Conservation (phyloP, 2,888 invertebrate genomes). For the Drosophila prolongata region DNA sequence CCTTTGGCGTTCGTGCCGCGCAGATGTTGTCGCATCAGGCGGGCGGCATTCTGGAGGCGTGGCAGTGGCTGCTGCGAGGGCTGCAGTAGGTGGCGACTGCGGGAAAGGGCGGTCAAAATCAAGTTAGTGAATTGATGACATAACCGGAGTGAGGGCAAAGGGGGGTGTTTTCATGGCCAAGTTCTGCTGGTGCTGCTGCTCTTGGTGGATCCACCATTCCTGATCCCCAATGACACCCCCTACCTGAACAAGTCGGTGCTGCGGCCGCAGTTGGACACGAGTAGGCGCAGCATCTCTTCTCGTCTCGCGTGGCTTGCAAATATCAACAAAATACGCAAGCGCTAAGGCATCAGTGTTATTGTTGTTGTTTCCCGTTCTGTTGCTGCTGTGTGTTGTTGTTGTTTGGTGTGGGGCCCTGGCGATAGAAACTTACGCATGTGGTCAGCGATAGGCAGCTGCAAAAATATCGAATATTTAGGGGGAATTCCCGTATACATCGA, state of each 20-base stretch:
- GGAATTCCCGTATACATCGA: background rate
- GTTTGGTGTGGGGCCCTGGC: background rate
- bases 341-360: constrained; percentile 58
- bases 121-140: constrained; percentile 43
- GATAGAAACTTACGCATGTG: background rate
- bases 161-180: background rate
- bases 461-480: background rate
- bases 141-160: constrained; percentile 6
- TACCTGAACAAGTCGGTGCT: constrained; percentile 73
- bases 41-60: constrained; percentile 60
- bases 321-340: constrained; percentile 60
- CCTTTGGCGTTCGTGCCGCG: constrained; percentile 18
- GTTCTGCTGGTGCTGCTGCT: background rate
- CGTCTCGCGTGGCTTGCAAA: constrained; percentile 39
- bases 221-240: constrained; percentile 2
- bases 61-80: constrained; percentile 53
- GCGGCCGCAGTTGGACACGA: constrained; percentile 71
- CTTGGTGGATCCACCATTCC: background rate
- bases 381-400: constrained; percentile 9
- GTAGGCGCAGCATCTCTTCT: constrained; percentile 73
- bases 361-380: constrained; percentile 8
- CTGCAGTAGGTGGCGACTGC: constrained; percentile 59
- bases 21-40: constrained; percentile 56
- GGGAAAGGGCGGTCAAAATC: background rate
- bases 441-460: background rate